These are phyloP conservation scores for Tethya wilhelma DNA, from an alignment of 37 sponge, comb jelly and placozoan species.

Conservation along the genomic window DNA sequence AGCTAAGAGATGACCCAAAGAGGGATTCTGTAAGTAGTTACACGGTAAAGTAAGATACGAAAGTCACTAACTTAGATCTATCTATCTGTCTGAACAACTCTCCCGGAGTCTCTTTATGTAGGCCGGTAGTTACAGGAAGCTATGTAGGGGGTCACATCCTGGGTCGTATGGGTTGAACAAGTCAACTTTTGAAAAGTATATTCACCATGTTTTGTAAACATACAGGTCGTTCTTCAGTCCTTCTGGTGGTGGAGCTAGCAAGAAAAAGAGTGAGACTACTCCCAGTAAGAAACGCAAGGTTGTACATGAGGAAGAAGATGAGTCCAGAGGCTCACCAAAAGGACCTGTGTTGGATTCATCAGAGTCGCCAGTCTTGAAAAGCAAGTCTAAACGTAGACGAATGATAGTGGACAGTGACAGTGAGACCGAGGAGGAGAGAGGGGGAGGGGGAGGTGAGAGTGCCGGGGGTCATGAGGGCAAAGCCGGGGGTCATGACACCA, in stretches of 20 bases:
- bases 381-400: slow-evolving; percentile 28
- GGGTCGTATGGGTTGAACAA: too few relatives aligned
- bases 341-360: background rate
- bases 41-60: too few relatives aligned
- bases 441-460: background rate
- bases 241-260: too few relatives aligned
- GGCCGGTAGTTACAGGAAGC: too few relatives aligned
- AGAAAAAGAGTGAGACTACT: background rate
- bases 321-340: background rate
- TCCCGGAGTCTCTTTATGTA: too few relatives aligned
- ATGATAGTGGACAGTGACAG: slow-evolving; percentile 22
- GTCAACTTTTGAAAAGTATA: too few relatives aligned
- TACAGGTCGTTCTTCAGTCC: too few relatives aligned
- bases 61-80: too few relatives aligned
- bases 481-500: background rate
- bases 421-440: slow-evolving; percentile 20
- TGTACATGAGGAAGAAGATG: background rate
- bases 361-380: slow-evolving; percentile 31
- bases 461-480: background rate
- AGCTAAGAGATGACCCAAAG: slow-evolving; percentile 31
- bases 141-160: too few relatives aligned
- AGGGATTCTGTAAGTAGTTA: slow-evolving; percentile 33
- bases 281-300: background rate
- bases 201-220: too few relatives aligned
- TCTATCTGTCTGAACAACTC: too few relatives aligned